Evolutionary conservation across 2,888 invertebrate species (phyloP), one percentile per base, ranked within the genome.

Genomic region (Andrena praecox): DNA sequence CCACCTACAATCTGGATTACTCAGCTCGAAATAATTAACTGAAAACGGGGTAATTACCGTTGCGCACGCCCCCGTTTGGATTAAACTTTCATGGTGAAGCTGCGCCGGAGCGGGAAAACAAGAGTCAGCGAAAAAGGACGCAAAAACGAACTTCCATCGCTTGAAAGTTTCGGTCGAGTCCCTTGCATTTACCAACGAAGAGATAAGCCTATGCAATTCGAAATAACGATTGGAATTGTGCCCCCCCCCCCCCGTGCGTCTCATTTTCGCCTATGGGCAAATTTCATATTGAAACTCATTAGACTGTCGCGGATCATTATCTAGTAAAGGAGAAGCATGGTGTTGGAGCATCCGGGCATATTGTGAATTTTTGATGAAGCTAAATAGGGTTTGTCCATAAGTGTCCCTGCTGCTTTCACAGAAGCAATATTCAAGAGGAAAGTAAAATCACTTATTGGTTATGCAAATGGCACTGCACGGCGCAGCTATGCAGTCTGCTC

Each of bases 11-110:
- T 77, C 68, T 48, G 35, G 52, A 71, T 77, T 79, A 59, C n/a
- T 8, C 35, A 27, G 52, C 31, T 72, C 24, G 24, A 29, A 70
- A 73, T 77, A 79, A 83, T 80, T 82, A 82, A 83, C 59, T n/a
- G 66, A 72, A 70, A 77, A 64, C 62, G n/a, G 24, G 31, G 33
- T 74, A 79, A 80, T 80, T 67, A 76, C n/a, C 33, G 27, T 7
- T 48, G 29, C 71, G 12, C 50, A 64, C 24, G 27, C 4, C 31
- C 54, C 24, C 63, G 33, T 50, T 5, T 33, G 27, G 52, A 74
- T 84, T 77, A 71, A 76, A 82, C 83, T 80, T 80, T 75, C 54
- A 31, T 16, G 7, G 24, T 2, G 27, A 29, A 60, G 42, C 42
- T 48, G 60, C 56, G 24, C 27, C 33, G 10, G 2, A 4, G 24